Conservation (phyloP, 1,140 invertebrate genomes). For the Colletes latitarsis region DNA sequence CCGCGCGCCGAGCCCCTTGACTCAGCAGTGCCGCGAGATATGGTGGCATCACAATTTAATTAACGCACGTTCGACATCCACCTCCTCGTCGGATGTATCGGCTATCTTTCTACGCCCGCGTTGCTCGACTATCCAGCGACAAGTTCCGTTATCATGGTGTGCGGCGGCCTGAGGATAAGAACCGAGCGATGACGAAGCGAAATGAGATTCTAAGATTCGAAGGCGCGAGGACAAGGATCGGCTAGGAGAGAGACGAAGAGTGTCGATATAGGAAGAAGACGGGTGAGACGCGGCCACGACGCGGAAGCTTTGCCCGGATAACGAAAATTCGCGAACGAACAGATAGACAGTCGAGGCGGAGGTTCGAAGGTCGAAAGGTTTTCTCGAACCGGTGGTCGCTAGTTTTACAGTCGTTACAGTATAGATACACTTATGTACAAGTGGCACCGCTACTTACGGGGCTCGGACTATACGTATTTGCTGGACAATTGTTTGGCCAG, state of each 20-base stretch:
- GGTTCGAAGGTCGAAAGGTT: conserved; percentile 33
- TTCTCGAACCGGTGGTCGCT: conserved; percentile 58
- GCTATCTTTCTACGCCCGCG: conserved; percentile 27
- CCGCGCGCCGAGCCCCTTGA: conserved; percentile 79
- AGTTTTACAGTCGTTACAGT: conserved; percentile 74
- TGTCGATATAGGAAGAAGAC: background rate
- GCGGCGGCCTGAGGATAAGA: background rate
- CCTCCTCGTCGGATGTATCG: conserved; percentile 68
- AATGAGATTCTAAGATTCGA: background rate
- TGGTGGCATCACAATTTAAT: conserved; percentile 82
- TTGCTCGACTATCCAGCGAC: conserved; percentile 4
- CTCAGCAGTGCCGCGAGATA: conserved; percentile 81
- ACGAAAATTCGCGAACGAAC: conserved; percentile 17
- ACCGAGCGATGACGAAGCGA: background rate
- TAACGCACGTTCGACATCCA: conserved; percentile 76
- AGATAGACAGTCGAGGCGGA: conserved; percentile 32
- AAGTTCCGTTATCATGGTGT: background rate
- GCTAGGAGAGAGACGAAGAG: too few species aligned
- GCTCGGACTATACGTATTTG: conserved; percentile 92
- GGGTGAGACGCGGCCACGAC: background rate
- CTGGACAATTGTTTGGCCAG: conserved; percentile 97
- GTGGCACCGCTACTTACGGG: conserved; percentile 80
- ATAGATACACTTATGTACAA: conserved; percentile 82
- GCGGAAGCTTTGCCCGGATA: conserved; percentile 36
- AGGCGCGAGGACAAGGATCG: background rate